phyloP scores from a whole-genome alignment of 2,888 invertebrate genomes.

The Drosophila yooni region DNA sequence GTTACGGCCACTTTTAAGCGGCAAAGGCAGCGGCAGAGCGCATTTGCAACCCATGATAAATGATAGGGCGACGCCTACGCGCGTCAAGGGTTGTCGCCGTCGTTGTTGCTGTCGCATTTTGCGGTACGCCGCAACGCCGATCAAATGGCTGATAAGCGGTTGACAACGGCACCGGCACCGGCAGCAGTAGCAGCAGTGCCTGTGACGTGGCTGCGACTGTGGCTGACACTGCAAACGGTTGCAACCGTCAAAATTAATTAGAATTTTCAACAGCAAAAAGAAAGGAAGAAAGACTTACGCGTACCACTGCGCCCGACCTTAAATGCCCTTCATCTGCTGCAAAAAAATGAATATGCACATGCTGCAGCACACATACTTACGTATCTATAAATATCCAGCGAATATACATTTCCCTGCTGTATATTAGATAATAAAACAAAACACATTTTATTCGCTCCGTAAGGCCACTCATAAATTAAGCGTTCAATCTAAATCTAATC shows the following conservation, averaged over 20 bases:
- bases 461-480: background rate
- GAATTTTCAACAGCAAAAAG: conserved; percentile 67
- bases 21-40: conserved; percentile 8
- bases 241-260: conserved; percentile 80
- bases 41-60: conserved; percentile 66
- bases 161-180: conserved; percentile 42
- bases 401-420: background rate
- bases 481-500: background rate
- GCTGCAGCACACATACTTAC: background rate
- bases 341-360: background rate
- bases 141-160: conserved; percentile 74
- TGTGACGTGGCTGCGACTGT: conserved; percentile 68
- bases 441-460: background rate
- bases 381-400: background rate
- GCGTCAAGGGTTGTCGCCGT: conserved; percentile 70
- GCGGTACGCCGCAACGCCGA: conserved; percentile 76
- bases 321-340: conserved; percentile 18
- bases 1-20: conserved; percentile 43
- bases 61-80: conserved; percentile 74
- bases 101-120: conserved; percentile 58
- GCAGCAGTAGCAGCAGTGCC: conserved; percentile 14
- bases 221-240: conserved; percentile 76
- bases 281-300: conserved; percentile 11
- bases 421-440: background rate
- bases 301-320: background rate